A percentile compares a stretch with the other conserved stretches of the same genome.
These are phyloP conservation scores for Agelastica alni DNA, from an alignment of 2,888 invertebrate genomes.

Conservation along the genomic window DNA sequence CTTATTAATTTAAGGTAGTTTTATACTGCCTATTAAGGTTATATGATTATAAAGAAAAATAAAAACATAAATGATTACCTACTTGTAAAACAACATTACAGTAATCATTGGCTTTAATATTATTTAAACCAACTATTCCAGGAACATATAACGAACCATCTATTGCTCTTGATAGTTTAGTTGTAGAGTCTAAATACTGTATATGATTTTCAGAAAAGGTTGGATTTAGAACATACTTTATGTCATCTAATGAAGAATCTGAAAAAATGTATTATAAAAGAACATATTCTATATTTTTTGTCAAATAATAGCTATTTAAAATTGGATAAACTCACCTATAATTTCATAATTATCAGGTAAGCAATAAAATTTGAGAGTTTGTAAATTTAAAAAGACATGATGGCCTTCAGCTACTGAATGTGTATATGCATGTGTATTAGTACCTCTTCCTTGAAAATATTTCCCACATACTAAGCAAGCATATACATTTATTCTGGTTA, in stretches of 20 bases:
- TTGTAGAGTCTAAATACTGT: conserved; percentile 73
- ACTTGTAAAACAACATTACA: conserved; percentile 98
- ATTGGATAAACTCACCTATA: conserved; percentile 81
- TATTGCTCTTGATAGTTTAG: conserved; percentile 90
- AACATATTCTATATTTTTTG: not conserved
- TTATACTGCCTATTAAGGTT: too few relatives aligned
- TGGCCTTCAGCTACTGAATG: conserved; percentile 98
- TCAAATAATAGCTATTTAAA: not conserved
- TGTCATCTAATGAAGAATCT: conserved; percentile 97
- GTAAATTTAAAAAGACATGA: conserved; percentile 96
- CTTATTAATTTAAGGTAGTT: too few relatives aligned
- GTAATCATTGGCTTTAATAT: conserved; percentile 99
- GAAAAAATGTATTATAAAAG: conserved; percentile 21
- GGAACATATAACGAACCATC: conserved; percentile 97
- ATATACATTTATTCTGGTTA: conserved; percentile 98
- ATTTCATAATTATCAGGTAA: conserved; percentile 99
- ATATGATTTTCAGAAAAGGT: conserved; percentile 89
- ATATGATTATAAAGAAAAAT: too few relatives aligned
- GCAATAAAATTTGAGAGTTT: conserved; percentile 97
- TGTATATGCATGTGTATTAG: conserved; percentile 97
- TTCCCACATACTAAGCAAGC: conserved; percentile 99
- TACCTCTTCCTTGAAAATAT: conserved; percentile 96
- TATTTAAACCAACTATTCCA: conserved; percentile 97
- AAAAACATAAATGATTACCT: too few relatives aligned
- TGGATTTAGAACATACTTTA: conserved; percentile 97